Conservation (phyloP, 2,113 vertebrate genomes). For the Budorcas taxicolor region DNA sequence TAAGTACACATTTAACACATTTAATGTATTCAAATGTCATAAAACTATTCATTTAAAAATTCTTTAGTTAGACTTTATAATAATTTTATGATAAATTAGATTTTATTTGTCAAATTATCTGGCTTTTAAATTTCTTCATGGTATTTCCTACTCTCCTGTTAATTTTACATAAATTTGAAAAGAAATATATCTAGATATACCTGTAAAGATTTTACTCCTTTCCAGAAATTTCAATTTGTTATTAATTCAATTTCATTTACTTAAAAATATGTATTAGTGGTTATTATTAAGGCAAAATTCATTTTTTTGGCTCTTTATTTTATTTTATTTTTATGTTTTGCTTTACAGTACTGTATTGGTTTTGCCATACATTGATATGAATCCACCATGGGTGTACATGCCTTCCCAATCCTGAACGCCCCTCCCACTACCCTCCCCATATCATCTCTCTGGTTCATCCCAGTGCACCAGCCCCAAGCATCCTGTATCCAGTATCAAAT, state of each 20-base stretch:
- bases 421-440: too few species aligned
- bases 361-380: too few species aligned
- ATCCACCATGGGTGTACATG: too few species aligned
- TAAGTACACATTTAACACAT: neutral
- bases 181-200: neutral
- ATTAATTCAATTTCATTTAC: neutral
- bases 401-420: too few species aligned
- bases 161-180: neutral
- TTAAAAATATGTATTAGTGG: neutral
- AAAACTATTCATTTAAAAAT: too few species aligned
- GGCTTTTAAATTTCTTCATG: neutral
- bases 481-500: too few species aligned
- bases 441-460: too few species aligned
- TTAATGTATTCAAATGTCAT: neutral
- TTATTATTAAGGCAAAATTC: neutral
- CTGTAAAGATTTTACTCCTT: neutral
- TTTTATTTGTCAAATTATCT: neutral
- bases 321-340: too few species aligned
- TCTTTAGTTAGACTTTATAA: neutral
- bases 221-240: neutral
- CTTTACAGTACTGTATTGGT: too few species aligned
- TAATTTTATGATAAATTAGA: neutral
- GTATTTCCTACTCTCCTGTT: neutral
- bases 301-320: too few species aligned
- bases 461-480: too few species aligned